Evolutionary conservation across 2,113 vertebrate species (phyloP).

Genomic region (Cavia aperea): DNA sequence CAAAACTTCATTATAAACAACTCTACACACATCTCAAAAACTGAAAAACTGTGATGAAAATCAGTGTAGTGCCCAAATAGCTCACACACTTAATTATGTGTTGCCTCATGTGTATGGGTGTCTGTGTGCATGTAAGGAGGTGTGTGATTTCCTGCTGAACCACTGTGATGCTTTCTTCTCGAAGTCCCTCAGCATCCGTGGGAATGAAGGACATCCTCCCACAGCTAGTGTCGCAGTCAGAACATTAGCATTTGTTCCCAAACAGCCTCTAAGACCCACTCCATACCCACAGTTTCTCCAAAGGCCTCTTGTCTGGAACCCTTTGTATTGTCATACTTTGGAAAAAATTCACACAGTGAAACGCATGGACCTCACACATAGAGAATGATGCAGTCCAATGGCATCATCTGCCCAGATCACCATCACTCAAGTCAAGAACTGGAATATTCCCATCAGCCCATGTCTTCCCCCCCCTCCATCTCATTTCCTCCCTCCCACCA

Average conservation of each 20-base stretch:
- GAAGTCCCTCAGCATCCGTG: accelerated
- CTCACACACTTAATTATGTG: accelerated
- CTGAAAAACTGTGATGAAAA: accelerated
- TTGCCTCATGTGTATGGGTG: accelerated
- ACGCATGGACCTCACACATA: accelerated
- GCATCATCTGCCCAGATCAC: accelerated
- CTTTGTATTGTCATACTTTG: too few relatives aligned
- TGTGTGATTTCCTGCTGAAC: too few relatives aligned
- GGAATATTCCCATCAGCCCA: too few relatives aligned
- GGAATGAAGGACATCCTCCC: accelerated
- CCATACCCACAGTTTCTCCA: accelerated
- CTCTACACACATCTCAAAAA: background rate
- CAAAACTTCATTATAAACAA: background rate
- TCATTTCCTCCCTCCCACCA: background rate
- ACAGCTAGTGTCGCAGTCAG: accelerated
- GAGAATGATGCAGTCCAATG: accelerated
- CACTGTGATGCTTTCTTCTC: accelerated
- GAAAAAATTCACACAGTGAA: accelerated
- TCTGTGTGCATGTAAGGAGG: background rate
- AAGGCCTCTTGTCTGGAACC: accelerated
- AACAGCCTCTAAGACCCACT: background rate
- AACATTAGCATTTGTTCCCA: accelerated
- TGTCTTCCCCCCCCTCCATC: accelerated
- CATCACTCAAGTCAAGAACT: accelerated
- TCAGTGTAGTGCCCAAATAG: accelerated